Base-by-base conservation (phyloP, 2,113 vertebrate genomes). In the Embiotoca jacksoni region DNA sequence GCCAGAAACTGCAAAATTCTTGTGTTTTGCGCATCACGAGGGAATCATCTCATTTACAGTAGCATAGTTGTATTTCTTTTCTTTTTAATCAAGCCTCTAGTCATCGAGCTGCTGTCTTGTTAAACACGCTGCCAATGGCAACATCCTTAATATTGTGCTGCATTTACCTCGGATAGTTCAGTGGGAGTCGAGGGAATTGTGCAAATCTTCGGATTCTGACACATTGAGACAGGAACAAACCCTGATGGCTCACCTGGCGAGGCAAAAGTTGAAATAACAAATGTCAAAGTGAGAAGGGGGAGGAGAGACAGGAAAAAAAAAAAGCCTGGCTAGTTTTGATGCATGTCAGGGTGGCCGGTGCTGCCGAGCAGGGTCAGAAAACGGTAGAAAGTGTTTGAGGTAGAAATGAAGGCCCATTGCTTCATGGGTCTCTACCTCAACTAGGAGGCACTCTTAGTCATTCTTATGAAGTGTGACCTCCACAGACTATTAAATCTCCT, bases 401-500 rank as follows among this genome's bases (percentile, higher is more conserved):
- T 77, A 91, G 91, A 93, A 94, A 87, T 89, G 90, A 92, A 90
- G 85, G 64, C 85, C 87, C 82, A 91, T 91, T 88, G 84, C 85
- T 90, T 87, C 70, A 54, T 67, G 73, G 82, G 81, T 80, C 89
- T 87, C 57, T 79, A 67, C 72, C 80, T 79, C 74, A 73, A 85
- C 82, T 65, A 83, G 72, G 83, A 92, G 90, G 79, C 87, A 72
- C 78, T 73, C 82, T 89, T 84, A 85, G 69, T 86, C 73, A 83
- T 88, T 91, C 90, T 92, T 78, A 88, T 93, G 81, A 90, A 87
- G 87, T 84, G 84, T 91, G 90, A 93, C 91, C 93, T 91, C 90
- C 74, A 74, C 82, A 87, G 79, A 87, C 88, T 91, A 90, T 89
- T 90, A 88, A 83, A 92, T 90, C 80, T 86, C 72, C 77, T 84